These are phyloP conservation scores for Nineta flava DNA, from an alignment of 2,888 invertebrate species.

Conservation along the genomic window DNA sequence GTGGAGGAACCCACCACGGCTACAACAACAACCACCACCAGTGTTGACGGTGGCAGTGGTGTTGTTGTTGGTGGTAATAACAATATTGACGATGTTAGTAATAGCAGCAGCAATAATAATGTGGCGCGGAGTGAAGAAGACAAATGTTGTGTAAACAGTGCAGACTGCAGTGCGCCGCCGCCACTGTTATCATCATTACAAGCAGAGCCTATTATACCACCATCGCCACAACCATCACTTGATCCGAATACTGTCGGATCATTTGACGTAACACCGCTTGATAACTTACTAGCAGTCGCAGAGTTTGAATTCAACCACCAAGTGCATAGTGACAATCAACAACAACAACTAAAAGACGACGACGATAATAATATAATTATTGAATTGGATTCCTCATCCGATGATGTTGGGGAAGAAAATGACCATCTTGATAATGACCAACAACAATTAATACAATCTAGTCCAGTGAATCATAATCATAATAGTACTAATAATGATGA, in stretches of 20 bases:
- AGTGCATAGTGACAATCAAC: conserved; percentile 3
- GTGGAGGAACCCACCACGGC: conserved; percentile 7
- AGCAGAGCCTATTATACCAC: conserved; percentile 13
- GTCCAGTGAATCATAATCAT: conserved; percentile 23
- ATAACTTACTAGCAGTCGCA: conserved; percentile 45
- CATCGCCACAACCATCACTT: conserved; percentile 18
- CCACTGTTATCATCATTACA: conserved; percentile 14
- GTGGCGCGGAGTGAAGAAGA: conserved; percentile 6
- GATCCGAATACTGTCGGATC: conserved; percentile 26
- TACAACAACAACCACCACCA: conserved; percentile 12
- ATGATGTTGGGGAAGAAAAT: not conserved
- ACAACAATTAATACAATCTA: conserved; percentile 16
- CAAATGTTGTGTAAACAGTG: conserved; percentile 23
- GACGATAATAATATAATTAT: not conserved
- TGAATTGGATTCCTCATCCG: not conserved
- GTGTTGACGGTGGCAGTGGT: conserved; percentile 15
- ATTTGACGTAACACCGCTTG: conserved; percentile 34
- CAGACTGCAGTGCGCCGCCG: conserved; percentile 20
- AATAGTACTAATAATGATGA: not conserved
- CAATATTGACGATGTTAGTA: too few relatives aligned
- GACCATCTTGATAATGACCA: not conserved
- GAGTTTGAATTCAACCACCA: conserved; percentile 43
- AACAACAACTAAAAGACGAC: not conserved
- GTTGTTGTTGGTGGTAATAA: conserved; percentile 8
- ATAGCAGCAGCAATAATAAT: too few relatives aligned